Evolutionary conservation across 2,888 invertebrate species (phyloP).

Genomic region (Nephrotoma guestfalica): DNA sequence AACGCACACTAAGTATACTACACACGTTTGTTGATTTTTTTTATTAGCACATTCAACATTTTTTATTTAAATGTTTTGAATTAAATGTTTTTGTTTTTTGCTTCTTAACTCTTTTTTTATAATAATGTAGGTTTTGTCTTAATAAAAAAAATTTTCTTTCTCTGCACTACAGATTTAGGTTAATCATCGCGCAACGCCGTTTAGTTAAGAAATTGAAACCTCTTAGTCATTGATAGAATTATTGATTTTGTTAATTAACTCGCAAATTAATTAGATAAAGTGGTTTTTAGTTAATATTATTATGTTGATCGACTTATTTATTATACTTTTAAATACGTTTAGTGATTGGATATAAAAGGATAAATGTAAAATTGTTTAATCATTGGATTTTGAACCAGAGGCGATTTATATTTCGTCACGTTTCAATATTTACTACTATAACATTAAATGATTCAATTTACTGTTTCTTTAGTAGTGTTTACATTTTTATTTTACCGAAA

Average conservation of each 20-base stretch:
- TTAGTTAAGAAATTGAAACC: background rate
- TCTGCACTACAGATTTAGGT: background rate
- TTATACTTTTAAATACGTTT: background rate
- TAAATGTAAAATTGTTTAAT: background rate
- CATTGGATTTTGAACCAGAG: background rate
- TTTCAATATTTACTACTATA: background rate
- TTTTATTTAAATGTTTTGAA: background rate
- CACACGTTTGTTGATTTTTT: background rate
- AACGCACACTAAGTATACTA: background rate
- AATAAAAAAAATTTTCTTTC: background rate
- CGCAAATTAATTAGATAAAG: background rate
- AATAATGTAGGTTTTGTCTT: background rate
- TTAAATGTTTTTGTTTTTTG: background rate
- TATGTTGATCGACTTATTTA: background rate
- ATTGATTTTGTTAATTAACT: background rate
- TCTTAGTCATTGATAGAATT: background rate
- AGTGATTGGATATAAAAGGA: background rate
- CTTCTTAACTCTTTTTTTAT: background rate
- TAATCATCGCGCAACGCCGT: background rate
- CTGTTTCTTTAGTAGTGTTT: background rate
- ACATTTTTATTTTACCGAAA: background rate
- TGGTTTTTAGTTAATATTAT: background rate
- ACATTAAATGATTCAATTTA: background rate
- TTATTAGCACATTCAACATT: background rate
- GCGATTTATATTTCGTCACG: background rate